Conservation (phyloP, 1,140 invertebrate species). For the Tetraneura akinire region DNA sequence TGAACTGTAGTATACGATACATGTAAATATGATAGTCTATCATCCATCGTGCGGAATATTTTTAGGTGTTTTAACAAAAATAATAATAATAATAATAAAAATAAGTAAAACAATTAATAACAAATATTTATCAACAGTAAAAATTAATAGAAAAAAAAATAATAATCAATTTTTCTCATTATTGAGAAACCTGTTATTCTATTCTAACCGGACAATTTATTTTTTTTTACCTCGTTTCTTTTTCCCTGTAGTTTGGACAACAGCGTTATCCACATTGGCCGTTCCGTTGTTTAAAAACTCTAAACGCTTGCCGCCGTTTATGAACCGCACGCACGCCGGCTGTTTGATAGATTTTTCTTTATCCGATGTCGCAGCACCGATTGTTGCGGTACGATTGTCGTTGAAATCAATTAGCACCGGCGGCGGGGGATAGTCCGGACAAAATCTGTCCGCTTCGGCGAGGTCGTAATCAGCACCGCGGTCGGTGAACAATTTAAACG, state of each 20-base stretch:
- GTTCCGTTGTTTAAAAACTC: neutral
- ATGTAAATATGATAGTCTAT: too few species aligned
- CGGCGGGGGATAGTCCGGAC: neutral
- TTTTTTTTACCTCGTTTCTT: neutral
- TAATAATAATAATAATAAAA: too few species aligned
- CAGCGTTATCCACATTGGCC: neutral
- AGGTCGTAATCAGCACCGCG: neutral
- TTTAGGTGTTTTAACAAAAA: too few species aligned
- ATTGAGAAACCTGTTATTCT: too few species aligned
- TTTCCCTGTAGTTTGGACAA: neutral
- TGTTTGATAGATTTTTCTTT: neutral
- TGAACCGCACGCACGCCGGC: neutral
- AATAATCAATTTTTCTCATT: too few species aligned
- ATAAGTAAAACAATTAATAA: too few species aligned
- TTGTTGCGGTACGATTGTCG: neutral
- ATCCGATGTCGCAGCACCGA: neutral
- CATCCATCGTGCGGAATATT: too few species aligned
- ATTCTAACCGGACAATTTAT: too few species aligned
- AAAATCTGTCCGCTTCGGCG: neutral
- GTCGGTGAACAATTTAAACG: slow-evolving; percentile 36
- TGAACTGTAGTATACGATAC: too few species aligned
- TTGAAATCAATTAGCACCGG: neutral
- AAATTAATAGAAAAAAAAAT: too few species aligned
- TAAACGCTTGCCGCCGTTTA: neutral
- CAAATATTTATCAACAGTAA: too few species aligned